Percentiles rank a stretch among this genome's conserved stretches.
phyloP scores from a whole-genome alignment of 1,140 invertebrate species.

The Leucophenga varia region DNA sequence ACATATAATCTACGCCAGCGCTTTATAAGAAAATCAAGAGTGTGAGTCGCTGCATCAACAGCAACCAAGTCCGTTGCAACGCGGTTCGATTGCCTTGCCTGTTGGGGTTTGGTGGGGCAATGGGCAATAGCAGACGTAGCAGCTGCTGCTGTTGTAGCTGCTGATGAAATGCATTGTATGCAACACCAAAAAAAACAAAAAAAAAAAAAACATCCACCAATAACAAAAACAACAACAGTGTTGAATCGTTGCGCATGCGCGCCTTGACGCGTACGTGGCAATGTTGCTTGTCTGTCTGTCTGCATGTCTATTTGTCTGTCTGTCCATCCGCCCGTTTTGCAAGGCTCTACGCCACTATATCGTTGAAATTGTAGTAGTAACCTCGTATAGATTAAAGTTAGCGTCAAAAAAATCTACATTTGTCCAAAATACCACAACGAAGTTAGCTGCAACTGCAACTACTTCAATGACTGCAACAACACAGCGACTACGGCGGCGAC shows the following conservation, averaged over 20 bases:
- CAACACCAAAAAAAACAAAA: too few relatives aligned
- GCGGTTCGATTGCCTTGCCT: too few relatives aligned
- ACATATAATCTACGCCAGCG: constrained; percentile 44
- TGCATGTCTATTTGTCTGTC: constrained; percentile 15
- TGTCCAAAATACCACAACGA: constrained; percentile 45
- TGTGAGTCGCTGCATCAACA: constrained; percentile 21
- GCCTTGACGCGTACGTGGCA: constrained; percentile 44
- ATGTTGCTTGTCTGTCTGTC: constrained; percentile 28
- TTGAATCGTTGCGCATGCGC: too few relatives aligned
- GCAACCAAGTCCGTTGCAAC: too few relatives aligned
- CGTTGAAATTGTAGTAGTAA: constrained; percentile 16
- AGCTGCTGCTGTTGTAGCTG: constrained; percentile 26
- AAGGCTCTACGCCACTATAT: constrained; percentile 44
- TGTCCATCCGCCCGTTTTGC: constrained; percentile 21
- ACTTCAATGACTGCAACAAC: constrained; percentile 15
- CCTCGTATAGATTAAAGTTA: background rate
- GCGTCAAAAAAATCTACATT: constrained; percentile 42
- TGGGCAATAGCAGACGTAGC: too few relatives aligned
- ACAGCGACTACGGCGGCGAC: constrained; percentile 9
- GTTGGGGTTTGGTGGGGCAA: too few relatives aligned
- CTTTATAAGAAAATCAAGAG: constrained; percentile 40
- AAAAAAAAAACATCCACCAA: too few relatives aligned
- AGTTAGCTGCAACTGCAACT: constrained; percentile 4
- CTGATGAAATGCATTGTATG: constrained; percentile 52
- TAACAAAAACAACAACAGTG: too few relatives aligned